Evolutionary conservation across 2,888 invertebrate genomes (phyloP).

Genomic region (Nemapogon koenigi): DNA sequence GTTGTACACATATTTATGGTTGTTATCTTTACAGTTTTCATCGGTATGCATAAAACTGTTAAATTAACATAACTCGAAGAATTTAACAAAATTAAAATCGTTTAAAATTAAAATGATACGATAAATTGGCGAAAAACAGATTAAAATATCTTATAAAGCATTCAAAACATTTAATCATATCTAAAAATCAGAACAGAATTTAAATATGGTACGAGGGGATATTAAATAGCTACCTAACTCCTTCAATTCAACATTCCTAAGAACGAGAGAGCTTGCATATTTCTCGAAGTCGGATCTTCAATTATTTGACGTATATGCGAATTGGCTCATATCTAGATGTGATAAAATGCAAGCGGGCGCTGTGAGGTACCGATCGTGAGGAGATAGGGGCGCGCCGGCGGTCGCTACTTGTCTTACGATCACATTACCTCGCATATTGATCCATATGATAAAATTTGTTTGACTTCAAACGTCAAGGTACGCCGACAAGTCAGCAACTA

Average conservation of each 20-base stretch:
- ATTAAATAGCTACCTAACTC: slow-evolving; percentile 5
- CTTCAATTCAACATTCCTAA: slow-evolving; percentile 5
- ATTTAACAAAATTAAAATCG: no score
- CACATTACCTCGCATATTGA: slow-evolving; percentile 62
- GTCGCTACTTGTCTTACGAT: slow-evolving; percentile 64
- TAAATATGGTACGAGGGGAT: slow-evolving; percentile 2
- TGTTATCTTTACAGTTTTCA: no score
- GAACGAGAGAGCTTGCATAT: neutral
- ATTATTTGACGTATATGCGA: slow-evolving; percentile 57
- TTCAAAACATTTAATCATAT: slow-evolving; percentile 4
- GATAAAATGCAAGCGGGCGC: slow-evolving; percentile 49
- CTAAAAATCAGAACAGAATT: slow-evolving; percentile 4
- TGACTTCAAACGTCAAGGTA: no score
- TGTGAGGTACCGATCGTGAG: slow-evolving; percentile 20
- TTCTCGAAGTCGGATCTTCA: slow-evolving; percentile 14
- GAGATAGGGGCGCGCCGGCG: slow-evolving; percentile 34
- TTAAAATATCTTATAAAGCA: slow-evolving; percentile 6
- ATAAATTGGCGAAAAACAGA: neutral
- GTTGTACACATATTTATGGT: no score
- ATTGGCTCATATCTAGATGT: slow-evolving; percentile 54
- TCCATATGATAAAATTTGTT: slow-evolving; percentile 58
- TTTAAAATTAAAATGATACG: no score
- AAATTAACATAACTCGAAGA: no score
- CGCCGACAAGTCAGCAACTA: no score
- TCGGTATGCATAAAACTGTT: no score